Evolutionary conservation across 2,888 invertebrate species (phyloP).

Genomic region (Apamea crenata): DNA sequence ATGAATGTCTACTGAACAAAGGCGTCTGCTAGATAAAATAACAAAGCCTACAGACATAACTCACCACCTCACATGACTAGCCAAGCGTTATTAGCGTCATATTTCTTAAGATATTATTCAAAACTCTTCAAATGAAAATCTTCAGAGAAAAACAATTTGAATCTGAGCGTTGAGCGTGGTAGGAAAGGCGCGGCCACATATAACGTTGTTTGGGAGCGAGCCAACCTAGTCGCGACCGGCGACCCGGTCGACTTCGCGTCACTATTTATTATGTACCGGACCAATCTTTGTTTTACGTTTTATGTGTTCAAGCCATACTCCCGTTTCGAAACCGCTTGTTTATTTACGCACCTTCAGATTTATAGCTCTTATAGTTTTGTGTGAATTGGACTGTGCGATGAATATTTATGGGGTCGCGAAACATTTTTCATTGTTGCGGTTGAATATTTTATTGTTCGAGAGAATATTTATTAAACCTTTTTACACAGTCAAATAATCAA

Average conservation of each 20-base stretch:
- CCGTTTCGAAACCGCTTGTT: constrained; percentile 64
- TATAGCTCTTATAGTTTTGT: constrained; percentile 61
- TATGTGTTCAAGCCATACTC: constrained; percentile 61
- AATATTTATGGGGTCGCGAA: constrained; percentile 52
- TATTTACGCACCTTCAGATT: constrained; percentile 65
- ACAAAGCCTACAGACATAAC: constrained; percentile 49
- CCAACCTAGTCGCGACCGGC: constrained; percentile 63
- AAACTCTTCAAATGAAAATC: constrained; percentile 55
- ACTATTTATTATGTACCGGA: constrained; percentile 68
- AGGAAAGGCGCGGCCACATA: constrained; percentile 62
- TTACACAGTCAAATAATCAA: constrained; percentile 19
- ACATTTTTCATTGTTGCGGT: constrained; percentile 38
- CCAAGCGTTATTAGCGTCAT: constrained; percentile 55
- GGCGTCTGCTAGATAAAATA: constrained; percentile 32
- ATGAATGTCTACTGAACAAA: constrained; percentile 41
- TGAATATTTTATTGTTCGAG: constrained; percentile 38
- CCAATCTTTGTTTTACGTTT: constrained; percentile 69
- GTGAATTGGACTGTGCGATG: constrained; percentile 57
- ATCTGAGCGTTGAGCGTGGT: constrained; percentile 53
- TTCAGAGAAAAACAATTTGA: constrained; percentile 61
- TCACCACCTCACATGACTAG: constrained; percentile 41
- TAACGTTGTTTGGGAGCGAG: constrained; percentile 67
- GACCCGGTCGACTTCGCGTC: constrained; percentile 61
- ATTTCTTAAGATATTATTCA: constrained; percentile 53
- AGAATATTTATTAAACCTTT: constrained; percentile 29